phyloP scores from a whole-genome alignment of 1,140 invertebrate species.

The Idris sp. region DNA sequence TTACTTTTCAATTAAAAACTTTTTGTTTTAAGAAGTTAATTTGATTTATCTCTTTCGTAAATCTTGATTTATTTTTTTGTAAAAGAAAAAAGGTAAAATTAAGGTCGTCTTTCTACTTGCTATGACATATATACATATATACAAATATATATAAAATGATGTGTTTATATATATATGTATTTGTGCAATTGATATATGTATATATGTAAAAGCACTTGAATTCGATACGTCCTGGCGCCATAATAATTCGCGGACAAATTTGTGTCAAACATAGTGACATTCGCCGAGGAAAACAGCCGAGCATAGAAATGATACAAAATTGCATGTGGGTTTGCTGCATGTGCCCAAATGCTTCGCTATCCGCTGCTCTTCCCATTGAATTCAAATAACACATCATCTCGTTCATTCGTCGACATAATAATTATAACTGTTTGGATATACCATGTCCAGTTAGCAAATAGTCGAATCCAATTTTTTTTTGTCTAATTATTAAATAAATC shows the following conservation, averaged over 20 bases:
- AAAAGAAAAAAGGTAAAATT: conserved; percentile 26
- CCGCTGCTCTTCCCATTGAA: conserved; percentile 70
- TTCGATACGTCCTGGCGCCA: conserved; percentile 55
- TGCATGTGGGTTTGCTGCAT: conserved; percentile 78
- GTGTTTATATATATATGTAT: conserved; percentile 5
- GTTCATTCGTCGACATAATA: conserved; percentile 41
- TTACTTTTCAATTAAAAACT: no score
- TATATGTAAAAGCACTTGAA: conserved; percentile 36
- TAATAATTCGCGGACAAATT: conserved; percentile 47
- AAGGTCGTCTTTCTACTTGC: conserved; percentile 57
- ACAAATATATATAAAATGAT: conserved; percentile 29
- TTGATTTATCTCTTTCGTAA: no score
- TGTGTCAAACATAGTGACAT: conserved; percentile 27
- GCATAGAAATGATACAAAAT: conserved; percentile 50
- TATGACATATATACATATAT: conserved; percentile 34
- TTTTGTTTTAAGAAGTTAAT: no score
- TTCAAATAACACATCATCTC: conserved; percentile 51
- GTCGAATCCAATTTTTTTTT: no score
- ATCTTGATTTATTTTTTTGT: no score
- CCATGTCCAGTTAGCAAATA: no score
- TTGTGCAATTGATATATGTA: conserved; percentile 3
- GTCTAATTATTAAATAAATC: no score
- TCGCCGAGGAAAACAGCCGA: conserved; percentile 22
- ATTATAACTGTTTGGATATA: no score
- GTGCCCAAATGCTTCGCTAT: conserved; percentile 77